These are phyloP conservation scores for Bos indicus DNA, from an alignment of 2,113 vertebrate species.

Conservation along the genomic window DNA sequence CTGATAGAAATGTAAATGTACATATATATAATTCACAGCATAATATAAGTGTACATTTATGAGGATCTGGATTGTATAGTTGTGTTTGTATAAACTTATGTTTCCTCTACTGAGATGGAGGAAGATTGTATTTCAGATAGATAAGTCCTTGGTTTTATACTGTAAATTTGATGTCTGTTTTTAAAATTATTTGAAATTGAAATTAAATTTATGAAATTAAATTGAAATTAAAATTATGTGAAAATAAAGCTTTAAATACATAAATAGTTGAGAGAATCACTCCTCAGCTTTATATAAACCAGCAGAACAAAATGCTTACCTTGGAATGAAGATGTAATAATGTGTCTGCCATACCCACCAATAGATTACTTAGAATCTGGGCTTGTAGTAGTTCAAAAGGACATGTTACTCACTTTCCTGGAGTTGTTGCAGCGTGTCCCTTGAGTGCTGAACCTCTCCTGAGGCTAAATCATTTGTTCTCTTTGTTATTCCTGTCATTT, in stretches of 20 bases:
- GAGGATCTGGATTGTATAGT: not conserved
- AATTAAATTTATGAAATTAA: not conserved
- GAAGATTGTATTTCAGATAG: not conserved
- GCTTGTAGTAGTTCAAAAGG: not conserved
- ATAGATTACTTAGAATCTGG: not conserved
- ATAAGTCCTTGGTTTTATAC: not conserved
- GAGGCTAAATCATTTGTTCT: not conserved
- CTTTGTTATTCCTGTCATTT: not conserved
- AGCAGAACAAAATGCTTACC: not conserved
- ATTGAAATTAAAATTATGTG: not conserved
- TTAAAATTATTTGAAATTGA: not conserved
- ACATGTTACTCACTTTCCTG: fast-evolving
- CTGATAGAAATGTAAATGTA: not conserved
- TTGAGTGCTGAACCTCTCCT: not conserved
- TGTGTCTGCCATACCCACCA: not conserved
- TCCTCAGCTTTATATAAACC: not conserved
- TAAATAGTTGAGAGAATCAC: not conserved
- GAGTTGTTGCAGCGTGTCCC: fast-evolving
- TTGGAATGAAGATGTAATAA: not conserved
- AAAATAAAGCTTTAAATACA: not conserved
- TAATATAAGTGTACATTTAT: not conserved
- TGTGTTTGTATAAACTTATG: not conserved
- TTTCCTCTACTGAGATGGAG: not conserved
- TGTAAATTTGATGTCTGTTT: not conserved
- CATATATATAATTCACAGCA: not conserved